Conservation (phyloP, 2,888 invertebrate genomes). For the Ditula angustiorana region DNA sequence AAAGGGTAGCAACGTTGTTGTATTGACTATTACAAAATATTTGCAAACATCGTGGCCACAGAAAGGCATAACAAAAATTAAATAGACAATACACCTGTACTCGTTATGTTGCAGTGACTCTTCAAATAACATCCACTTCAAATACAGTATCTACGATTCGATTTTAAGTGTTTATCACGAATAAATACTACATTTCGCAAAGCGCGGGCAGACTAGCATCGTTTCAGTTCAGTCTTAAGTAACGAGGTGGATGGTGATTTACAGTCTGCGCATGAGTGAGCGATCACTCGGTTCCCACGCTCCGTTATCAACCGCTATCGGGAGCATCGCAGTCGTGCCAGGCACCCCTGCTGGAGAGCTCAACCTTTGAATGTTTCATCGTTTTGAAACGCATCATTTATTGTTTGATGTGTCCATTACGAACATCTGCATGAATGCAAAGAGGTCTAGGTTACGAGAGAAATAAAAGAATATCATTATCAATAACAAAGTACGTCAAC, state of each 20-base stretch:
- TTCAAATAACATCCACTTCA: not conserved
- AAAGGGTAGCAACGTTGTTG: not conserved
- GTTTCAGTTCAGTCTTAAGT: constrained; percentile 34
- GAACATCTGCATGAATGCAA: not conserved
- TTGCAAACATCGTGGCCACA: not conserved
- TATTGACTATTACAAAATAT: not conserved
- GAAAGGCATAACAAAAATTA: too few relatives aligned
- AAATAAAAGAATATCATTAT: constrained; percentile 3
- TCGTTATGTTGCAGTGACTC: too few relatives aligned
- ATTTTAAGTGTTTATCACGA: too few relatives aligned
- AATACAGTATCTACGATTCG: too few relatives aligned
- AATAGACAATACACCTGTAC: not conserved
- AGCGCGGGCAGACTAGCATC: not conserved
- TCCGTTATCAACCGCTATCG: constrained; percentile 41
- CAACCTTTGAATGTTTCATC: constrained; percentile 17
- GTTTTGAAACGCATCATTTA: constrained; percentile 22
- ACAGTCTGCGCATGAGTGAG: constrained; percentile 27
- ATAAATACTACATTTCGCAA: too few relatives aligned
- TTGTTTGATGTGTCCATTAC: not conserved
- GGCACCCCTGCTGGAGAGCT: constrained; percentile 37
- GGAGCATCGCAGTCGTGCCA: constrained; percentile 40
- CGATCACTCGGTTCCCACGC: constrained; percentile 42
- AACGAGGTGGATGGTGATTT: constrained; percentile 46
- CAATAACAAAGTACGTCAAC: not conserved
- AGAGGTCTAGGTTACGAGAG: not conserved